Evolutionary conservation across 2,113 vertebrate genomes (phyloP), one percentile per base, ranked within the genome.

Genomic region (Passer montanus): DNA sequence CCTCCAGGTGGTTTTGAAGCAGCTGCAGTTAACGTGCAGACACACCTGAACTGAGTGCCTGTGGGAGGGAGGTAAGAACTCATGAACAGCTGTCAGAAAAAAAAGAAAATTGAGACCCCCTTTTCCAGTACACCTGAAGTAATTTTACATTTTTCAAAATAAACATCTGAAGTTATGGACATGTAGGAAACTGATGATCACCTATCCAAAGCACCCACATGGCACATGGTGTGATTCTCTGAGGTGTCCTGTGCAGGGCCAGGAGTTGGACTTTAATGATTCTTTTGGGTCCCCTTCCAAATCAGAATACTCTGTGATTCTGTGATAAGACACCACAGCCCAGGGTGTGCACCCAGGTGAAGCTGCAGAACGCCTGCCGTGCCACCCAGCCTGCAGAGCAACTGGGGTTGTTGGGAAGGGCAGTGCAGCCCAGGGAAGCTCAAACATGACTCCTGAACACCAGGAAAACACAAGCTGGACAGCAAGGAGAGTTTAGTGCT

Each of bases 351-450:
- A 35, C 3, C 6, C 26, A 19, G 12, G 41, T 46, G 27, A 84
- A 74, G 55, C 77, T 73, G 84, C 22, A 50, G 30, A 50, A 60
- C 0, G 0, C 33, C n/a, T 39, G 23, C 43, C 0, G 0, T n/a
- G 52, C 37, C 31, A 46, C 50, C 31, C 49, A 43, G 39, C 8
- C 44, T 1, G 11, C 41, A 56, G 63, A 30, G 68, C 23, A 37
- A 24, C 31, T 56, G 56, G 43, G 21, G 5, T 23, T 59, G 10
- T 39, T 44, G 46, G 62, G 44, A 64, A 50, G 33, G 44, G 56
- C 67, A 31, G 12, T 3, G 15, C 47, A 69, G 77, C 44, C 53
- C 58, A 19, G 39, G 26, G 46, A 53, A 81, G 33, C 30, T 66
- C 37, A 43, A 21, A 21, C 24, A 15, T 6, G 8, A 43, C 24